Evolutionary conservation across 2,888 invertebrate species (phyloP), one percentile per base, ranked within the genome.

Genomic region (Tinea trinotella): DNA sequence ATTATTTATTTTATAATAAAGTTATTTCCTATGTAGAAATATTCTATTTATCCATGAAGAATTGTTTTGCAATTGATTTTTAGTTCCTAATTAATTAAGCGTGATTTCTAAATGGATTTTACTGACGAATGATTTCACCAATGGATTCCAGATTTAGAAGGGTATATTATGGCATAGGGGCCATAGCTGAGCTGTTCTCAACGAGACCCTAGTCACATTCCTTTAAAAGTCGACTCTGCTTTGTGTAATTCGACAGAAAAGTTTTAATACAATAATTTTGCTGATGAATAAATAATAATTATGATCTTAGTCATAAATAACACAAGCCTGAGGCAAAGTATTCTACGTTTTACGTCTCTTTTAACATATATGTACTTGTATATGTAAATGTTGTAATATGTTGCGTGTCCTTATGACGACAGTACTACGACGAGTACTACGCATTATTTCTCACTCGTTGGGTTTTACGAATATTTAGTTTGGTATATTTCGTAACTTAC

Each of bases 181-280:
- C 50, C n/a, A 13, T 3, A 24, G 24, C 22, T 50, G 50, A 2
- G 24, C 50, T n/a, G n/a, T 15, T 50, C 48, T 20, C 22, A 24
- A 50, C 50, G 50, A 48, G 53, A 40, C 20, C 34, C 20, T 40
- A 53, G 53, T 36, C 53, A 36, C 53, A 53, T 53, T 53, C 53
- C 53, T 53, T 40, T 40, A 53, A 10, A 40, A 53, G 40, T 40
- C 17, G 48, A 48, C 19, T 48, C 19, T 17, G 18, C 19, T 17
- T 18, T 12, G 48, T 48, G 18, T 48, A 20, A 48, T 7, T 12
- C 48, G 17, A 48, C 48, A 7, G 17, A 17, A 18, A 9, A 48
- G 19, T 48, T 17, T 48, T 18, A 7, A 48, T 48, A n/a, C 40
- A 40, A 40, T 13, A 40, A 40, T n/a, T 13, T 30, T 2, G 7